phyloP scores from a whole-genome alignment of 2,888 invertebrate species.

The Tiliacea citrago region DNA sequence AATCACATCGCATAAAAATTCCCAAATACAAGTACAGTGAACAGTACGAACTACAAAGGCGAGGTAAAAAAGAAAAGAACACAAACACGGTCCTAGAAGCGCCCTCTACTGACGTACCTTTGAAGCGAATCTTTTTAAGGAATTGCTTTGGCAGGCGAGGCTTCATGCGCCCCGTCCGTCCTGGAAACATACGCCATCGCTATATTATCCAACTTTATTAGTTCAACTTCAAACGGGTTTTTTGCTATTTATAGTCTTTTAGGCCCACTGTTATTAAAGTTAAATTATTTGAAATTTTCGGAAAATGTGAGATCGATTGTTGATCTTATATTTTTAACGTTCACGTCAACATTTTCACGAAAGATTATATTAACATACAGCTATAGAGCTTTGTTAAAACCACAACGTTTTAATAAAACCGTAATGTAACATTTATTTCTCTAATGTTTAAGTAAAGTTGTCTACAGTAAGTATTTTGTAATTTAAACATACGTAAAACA shows the following conservation, averaged over 20 bases:
- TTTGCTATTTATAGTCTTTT: not conserved
- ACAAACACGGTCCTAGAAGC: slow-evolving; percentile 65
- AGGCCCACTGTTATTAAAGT: not conserved
- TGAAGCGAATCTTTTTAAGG: slow-evolving; percentile 86
- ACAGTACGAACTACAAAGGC: slow-evolving; percentile 50
- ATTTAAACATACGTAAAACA: slow-evolving; percentile 21
- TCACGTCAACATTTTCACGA: slow-evolving; percentile 14
- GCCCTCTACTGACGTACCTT: slow-evolving; percentile 87
- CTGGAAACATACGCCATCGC: slow-evolving; percentile 77
- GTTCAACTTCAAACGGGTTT: not conserved
- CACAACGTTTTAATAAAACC: slow-evolving; percentile 36
- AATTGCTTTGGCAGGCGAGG: slow-evolving; percentile 83
- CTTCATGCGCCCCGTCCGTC: slow-evolving; percentile 83
- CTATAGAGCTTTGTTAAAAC: slow-evolving; percentile 16
- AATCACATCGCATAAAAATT: slow-evolving; percentile 31
- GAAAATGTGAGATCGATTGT: not conserved
- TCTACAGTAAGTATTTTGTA: not conserved
- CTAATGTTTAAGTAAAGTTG: slow-evolving; percentile 21
- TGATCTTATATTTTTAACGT: slow-evolving; percentile 4
- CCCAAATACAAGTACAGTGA: slow-evolving; percentile 29
- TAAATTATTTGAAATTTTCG: not conserved
- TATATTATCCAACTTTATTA: slow-evolving; percentile 50
- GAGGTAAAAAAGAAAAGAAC: slow-evolving; percentile 48
- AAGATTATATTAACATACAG: slow-evolving; percentile 6
- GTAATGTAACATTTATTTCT: slow-evolving; percentile 43